Evolutionary conservation across 2,113 vertebrate genomes (phyloP), one percentile per base, ranked within the genome.

Genomic region (Prochilodus magdalenae): DNA sequence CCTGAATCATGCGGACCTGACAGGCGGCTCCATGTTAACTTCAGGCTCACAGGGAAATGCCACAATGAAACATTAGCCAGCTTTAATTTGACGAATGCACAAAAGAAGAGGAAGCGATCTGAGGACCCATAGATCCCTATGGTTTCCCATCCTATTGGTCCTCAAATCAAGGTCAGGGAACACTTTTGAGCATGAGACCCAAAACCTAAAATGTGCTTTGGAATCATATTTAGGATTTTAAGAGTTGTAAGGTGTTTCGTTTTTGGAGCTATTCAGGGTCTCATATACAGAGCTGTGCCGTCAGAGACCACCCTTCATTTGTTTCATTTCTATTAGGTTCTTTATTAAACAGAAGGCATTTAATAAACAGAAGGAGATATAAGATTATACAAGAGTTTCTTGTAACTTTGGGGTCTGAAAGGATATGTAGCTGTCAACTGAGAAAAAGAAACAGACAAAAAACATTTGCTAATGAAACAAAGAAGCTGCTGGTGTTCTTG

Each of bases 81-180:
- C 36, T 78, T 66, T 83, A 79, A 85, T 85, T 85, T 82, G 20
- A 75, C 76, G 75, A 79, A 66, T 26, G 5, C 20, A 63, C 84
- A 73, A 75, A 74, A 69, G 78, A 15, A 66, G 33, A 74, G 80
- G 80, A 80, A 85, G 76, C 60, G 79, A 65, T 75, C 27, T 63
- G 80, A 78, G 67, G 66, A 14, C 20, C 16, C 26, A 15, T 27
- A 67, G 44, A 44, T 53, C 36, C 29, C n/a, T n/a, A n/a, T n/a
- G n/a, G n/a, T n/a, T n/a, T n/a, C n/a, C n/a, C n/a, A n/a, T n/a
- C n/a, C n/a, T n/a, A n/a, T n/a, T n/a, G n/a, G n/a, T n/a, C n/a
- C n/a, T n/a, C n/a, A n/a, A n/a, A n/a, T n/a, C n/a, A n/a, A 85
- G n/a, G 70, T 59, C 40, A 79, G 29, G 33, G 77, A 51, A 44